Evolutionary conservation across 2,888 invertebrate genomes (phyloP), one percentile per base, ranked within the genome.

Genomic region (Coleophora deauratella): DNA sequence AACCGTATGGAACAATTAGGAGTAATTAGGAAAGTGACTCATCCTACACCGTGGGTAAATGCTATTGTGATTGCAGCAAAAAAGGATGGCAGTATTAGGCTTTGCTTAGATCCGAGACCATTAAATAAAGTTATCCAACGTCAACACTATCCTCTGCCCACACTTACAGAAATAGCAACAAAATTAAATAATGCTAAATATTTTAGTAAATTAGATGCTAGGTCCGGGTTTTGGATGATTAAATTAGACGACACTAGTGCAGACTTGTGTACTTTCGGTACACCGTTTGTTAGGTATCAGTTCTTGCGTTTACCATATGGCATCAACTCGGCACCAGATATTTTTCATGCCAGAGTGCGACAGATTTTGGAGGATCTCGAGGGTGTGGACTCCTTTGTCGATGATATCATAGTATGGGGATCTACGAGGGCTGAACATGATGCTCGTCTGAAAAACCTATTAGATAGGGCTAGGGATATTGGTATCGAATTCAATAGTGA

Each of bases 51-150:
- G n/a, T n/a, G n/a, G n/a, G n/a, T n/a, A n/a, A n/a, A n/a, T n/a
- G n/a, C 47, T 27, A 47, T 51, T 3, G 47, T 49, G 3, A 21
- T 51, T n/a, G 49, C 41, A 7, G 47, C 46, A 9, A 49, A 51
- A 37, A 49, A 49, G 15, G 31, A 33, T 12, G 44, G 46, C 28
- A 39, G 38, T 14, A 37, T 47, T 13, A 38, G 47, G 9, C 37
- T 49, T 6, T 51, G 49, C 31, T 33, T 50, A 14, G 45, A 49
- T 27, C 49, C 49, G 35, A 45, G 46, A 9, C 47, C 44, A 9
- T 21, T 49, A 1, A 47, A 47, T 33, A 1, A n/a, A 4, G 46
- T 40, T 8, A 37, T 49, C 27, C 44, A 45, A 2, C 51, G 49
- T 31, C 42, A 47, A 1, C 49, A 47, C 34, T 51, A 38, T 33